Evolutionary conservation across 2,797 vertebrate genomes (phyloP).

Genomic region (Artibeus lituratus): DNA sequence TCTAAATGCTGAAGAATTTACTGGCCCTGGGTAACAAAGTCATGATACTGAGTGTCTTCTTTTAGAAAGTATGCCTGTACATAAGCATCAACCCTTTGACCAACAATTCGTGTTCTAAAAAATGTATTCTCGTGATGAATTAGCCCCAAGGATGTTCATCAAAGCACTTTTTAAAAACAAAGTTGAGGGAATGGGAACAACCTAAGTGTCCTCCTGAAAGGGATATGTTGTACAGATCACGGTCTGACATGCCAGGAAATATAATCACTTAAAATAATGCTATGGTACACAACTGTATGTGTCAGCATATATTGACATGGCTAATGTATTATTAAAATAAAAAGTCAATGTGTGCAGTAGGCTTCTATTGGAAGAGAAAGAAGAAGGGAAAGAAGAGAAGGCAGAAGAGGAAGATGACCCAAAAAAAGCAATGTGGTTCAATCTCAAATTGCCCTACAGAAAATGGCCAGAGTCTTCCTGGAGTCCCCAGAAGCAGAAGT

Average conservation of each 20-base stretch:
- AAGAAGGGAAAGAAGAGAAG: not conserved
- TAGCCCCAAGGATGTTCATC: not conserved
- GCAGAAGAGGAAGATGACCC: not conserved
- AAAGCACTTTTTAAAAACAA: not conserved
- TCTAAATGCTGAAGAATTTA: conserved; percentile 53
- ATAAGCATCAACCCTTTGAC: not conserved
- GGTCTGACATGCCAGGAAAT: not conserved
- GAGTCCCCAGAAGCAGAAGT: not conserved
- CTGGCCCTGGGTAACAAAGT: not conserved
- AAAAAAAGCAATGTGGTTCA: not conserved
- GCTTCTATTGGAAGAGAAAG: not conserved
- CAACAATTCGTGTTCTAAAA: not conserved
- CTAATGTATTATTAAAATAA: not conserved
- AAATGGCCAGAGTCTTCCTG: not conserved
- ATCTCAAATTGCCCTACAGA: not conserved
- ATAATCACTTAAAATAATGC: not conserved
- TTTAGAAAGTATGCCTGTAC: not conserved
- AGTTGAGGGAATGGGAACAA: not conserved
- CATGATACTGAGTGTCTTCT: not conserved
- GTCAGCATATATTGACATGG: not conserved
- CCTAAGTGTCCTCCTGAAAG: not conserved
- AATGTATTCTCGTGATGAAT: not conserved
- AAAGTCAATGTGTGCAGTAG: not conserved
- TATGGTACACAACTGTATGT: not conserved
- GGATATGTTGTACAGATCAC: not conserved